Conservation (phyloP, 2,888 invertebrate genomes). For the Biston stratarius region DNA sequence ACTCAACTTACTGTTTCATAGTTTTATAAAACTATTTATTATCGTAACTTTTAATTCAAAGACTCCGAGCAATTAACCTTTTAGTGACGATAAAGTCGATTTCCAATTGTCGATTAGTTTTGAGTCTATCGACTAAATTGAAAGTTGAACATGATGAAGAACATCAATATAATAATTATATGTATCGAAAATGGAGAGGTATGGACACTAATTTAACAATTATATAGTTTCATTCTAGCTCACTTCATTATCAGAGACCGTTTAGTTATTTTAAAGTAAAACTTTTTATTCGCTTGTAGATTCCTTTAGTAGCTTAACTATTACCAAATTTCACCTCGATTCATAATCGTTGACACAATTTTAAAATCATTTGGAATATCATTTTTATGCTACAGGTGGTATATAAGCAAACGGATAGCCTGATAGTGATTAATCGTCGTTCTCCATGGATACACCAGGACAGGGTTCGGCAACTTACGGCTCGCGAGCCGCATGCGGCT, state of each 20-base stretch:
- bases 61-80: constrained; percentile 22
- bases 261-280: background rate
- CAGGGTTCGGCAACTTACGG: no score
- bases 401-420: no score
- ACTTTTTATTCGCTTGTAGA: no score
- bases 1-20: no score
- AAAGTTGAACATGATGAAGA: constrained; percentile 11
- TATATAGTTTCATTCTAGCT: background rate
- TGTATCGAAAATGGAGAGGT: background rate
- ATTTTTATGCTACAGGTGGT: no score
- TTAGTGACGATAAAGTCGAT: constrained; percentile 23
- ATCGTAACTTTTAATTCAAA: constrained; percentile 10
- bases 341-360: no score
- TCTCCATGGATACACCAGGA: no score
- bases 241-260: background rate
- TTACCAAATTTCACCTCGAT: no score
- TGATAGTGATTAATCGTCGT: no score
- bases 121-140: constrained; percentile 24
- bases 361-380: no score
- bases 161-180: constrained; percentile 15
- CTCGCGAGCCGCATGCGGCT: no score
- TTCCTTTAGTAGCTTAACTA: no score
- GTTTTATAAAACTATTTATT: background rate
- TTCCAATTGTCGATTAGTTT: constrained; percentile 24
- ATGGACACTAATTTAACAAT: background rate